Percentiles rank a stretch among this genome's conserved stretches.
Evolutionary conservation across 2,888 invertebrate genomes (phyloP).

Genomic region (Pegoplata infirma): DNA sequence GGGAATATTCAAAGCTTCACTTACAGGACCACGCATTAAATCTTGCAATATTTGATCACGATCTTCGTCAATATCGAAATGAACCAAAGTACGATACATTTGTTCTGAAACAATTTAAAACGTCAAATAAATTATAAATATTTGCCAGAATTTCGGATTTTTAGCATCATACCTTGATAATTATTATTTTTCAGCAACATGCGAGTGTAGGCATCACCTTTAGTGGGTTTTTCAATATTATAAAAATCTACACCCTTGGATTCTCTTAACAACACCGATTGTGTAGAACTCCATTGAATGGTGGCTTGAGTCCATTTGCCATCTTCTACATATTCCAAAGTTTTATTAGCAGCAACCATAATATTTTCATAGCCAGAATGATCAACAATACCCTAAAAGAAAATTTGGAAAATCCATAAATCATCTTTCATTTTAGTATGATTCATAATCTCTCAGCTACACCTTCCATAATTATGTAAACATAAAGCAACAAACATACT

Average conservation of each 20-base stretch:
- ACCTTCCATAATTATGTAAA: too few species aligned
- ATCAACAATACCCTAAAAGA: conserved; percentile 83
- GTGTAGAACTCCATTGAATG: conserved; percentile 82
- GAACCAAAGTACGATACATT: conserved; percentile 74
- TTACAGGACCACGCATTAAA: conserved; percentile 87
- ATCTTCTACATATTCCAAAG: conserved; percentile 80
- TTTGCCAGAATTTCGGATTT: too few species aligned
- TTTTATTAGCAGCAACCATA: conserved; percentile 80
- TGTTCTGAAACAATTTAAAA: too few species aligned
- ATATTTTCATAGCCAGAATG: conserved; percentile 82
- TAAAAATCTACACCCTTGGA: conserved; percentile 88
- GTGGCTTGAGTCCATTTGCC: conserved; percentile 82
- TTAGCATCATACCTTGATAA: conserved; percentile 12
- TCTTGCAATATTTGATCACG: conserved; percentile 74
- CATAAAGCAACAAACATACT: too few species aligned
- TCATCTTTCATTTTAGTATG: too few species aligned
- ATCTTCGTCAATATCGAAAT: conserved; percentile 72
- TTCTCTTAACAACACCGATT: conserved; percentile 81
- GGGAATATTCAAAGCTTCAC: conserved; percentile 83
- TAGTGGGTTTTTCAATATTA: conserved; percentile 82
- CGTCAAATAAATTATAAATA: too few species aligned
- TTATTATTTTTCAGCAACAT: conserved; percentile 39
- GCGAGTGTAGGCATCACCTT: conserved; percentile 64
- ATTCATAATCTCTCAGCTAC: too few species aligned
- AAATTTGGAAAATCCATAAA: conserved; percentile 11